Evolutionary conservation across 2,113 vertebrate genomes (phyloP).

Genomic region (Rhipidura dahli): DNA sequence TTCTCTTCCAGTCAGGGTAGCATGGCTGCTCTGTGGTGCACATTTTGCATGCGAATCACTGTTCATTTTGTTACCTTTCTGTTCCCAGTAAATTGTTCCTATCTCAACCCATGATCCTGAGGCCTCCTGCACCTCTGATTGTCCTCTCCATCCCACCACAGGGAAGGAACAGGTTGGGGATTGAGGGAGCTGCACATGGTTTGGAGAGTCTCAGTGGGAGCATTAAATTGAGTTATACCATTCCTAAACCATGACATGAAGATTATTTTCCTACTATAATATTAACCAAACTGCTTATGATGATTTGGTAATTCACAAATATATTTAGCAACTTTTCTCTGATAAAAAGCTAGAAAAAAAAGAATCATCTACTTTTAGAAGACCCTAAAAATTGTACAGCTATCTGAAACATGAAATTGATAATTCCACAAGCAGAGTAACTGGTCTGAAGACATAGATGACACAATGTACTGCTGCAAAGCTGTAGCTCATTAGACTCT

Average conservation of each 20-base stretch:
- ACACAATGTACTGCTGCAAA: not conserved
- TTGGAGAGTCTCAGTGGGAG: not conserved
- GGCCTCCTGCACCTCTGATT: not conserved
- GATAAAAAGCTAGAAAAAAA: not conserved
- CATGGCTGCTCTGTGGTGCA: not conserved
- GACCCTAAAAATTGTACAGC: not conserved
- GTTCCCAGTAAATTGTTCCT: not conserved
- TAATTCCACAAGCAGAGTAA: not conserved
- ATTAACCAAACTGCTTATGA: not conserved
- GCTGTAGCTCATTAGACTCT: not conserved
- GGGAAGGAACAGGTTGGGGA: not conserved
- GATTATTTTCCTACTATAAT: not conserved
- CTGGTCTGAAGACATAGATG: not conserved
- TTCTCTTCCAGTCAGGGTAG: not conserved
- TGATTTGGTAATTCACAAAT: not conserved
- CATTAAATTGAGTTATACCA: not conserved
- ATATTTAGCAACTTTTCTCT: not conserved
- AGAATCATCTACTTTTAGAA: not conserved
- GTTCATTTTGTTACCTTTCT: not conserved
- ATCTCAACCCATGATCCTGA: rapidly evolving
- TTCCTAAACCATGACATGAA: not conserved
- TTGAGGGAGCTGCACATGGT: not conserved
- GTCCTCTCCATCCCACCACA: not conserved
- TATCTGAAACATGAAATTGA: not conserved
- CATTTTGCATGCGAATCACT: not conserved